A percentile compares a stretch with the other conserved stretches of the same genome.
Evolutionary conservation across 2,888 invertebrate genomes (phyloP).

Genomic region (Elegia similella): DNA sequence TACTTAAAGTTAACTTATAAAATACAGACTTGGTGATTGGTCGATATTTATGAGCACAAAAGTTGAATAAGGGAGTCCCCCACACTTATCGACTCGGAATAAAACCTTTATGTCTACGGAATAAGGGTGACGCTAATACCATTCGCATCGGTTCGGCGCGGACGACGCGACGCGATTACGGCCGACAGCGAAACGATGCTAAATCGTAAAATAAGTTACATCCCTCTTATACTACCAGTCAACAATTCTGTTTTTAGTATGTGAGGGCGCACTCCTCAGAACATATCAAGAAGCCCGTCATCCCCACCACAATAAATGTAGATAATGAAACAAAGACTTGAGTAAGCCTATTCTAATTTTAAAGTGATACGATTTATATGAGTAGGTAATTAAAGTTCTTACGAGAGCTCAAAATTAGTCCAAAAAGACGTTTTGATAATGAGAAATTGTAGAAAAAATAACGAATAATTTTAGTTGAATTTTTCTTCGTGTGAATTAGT

Average conservation of each 20-base stretch:
- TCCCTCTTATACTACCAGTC: too few species aligned
- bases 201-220: too few species aligned
- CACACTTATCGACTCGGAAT: too few species aligned
- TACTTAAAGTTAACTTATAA: background rate
- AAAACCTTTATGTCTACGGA: too few species aligned
- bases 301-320: slow-evolving; percentile 48
- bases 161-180: too few species aligned
- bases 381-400: slow-evolving; percentile 19
- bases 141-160: too few species aligned
- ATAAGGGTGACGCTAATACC: too few species aligned
- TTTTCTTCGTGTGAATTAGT: slow-evolving; percentile 5
- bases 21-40: too few species aligned
- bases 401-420: slow-evolving; percentile 17
- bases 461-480: slow-evolving; percentile 6
- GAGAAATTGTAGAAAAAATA: slow-evolving; percentile 6
- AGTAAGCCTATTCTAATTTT: slow-evolving; percentile 45
- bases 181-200: too few species aligned
- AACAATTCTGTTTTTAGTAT: too few species aligned
- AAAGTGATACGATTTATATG: slow-evolving; percentile 58
- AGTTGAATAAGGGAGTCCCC: too few species aligned
- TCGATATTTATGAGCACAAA: too few species aligned
- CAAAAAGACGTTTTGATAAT: slow-evolving; percentile 21
- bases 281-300: slow-evolving; percentile 46
- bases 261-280: background rate
- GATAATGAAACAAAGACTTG: slow-evolving; percentile 59